Evolutionary conservation across 2,113 vertebrate genomes (phyloP).

Genomic region (Neoarius graeffei): DNA sequence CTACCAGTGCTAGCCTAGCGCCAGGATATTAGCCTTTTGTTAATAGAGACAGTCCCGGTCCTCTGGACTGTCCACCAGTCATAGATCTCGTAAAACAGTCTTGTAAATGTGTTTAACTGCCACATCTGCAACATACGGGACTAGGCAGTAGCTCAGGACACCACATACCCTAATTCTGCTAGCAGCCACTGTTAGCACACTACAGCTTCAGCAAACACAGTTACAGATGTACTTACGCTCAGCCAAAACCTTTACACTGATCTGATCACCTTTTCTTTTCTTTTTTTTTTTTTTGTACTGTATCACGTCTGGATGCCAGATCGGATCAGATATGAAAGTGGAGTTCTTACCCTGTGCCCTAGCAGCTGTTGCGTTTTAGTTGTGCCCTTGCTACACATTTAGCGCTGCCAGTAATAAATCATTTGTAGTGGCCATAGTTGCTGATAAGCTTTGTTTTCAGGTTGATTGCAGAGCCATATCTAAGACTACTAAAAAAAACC

Average conservation of each 20-base stretch:
- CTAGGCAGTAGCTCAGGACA: background rate
- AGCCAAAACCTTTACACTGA: background rate
- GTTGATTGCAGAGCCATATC: slow-evolving; percentile 3
- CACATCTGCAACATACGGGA: slow-evolving; percentile 3
- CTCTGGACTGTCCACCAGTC: background rate
- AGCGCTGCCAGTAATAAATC: slow-evolving; percentile 17
- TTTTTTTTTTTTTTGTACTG: background rate
- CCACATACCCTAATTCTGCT: background rate
- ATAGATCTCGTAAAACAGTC: slow-evolving; percentile 24
- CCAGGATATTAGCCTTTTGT: background rate
- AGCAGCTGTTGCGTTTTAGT: background rate
- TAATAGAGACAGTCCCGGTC: slow-evolving; percentile 6
- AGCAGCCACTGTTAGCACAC: slow-evolving; percentile 6
- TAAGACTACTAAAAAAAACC: background rate
- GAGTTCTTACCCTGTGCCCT: background rate
- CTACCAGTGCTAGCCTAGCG: background rate
- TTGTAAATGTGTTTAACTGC: slow-evolving; percentile 41
- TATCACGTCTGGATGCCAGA: background rate
- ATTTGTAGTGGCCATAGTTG: background rate
- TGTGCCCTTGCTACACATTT: slow-evolving; percentile 14
- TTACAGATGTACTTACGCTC: background rate
- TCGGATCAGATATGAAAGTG: slow-evolving; percentile 5
- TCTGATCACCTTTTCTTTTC: background rate
- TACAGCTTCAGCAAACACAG: slow-evolving; percentile 4
- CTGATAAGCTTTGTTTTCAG: slow-evolving; percentile 12